Percentiles rank a stretch among this genome's conserved stretches.
Evolutionary conservation across 2,113 vertebrate species (phyloP).

Genomic region (Emydura subglobosa): DNA sequence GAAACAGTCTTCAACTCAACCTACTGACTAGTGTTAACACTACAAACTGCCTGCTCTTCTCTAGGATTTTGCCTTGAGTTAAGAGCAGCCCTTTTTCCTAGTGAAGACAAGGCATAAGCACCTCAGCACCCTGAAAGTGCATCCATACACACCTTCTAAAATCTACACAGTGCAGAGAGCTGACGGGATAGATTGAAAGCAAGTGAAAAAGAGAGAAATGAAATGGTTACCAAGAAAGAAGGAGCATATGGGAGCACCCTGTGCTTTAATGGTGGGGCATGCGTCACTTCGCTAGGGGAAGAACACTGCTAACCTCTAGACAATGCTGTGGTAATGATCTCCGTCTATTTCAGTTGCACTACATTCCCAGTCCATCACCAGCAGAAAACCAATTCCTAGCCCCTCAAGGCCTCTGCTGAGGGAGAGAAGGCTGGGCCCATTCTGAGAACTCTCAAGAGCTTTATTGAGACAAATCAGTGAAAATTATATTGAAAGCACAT

Average conservation of each 20-base stretch:
- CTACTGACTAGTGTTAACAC: not conserved
- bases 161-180: not conserved
- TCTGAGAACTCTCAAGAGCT: not conserved
- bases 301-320: not conserved
- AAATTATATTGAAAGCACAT: not conserved
- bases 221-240: not conserved
- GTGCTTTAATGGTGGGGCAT: not conserved
- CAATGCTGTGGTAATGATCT: not conserved
- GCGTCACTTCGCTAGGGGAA: not conserved
- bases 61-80: not conserved
- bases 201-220: no score
- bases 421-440: not conserved
- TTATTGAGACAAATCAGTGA: conserved; percentile 17
- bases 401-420: not conserved
- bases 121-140: not conserved
- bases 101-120: not conserved
- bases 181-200: not conserved
- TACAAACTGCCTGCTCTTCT: not conserved
- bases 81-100: not conserved
- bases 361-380: not conserved
- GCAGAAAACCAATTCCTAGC: not conserved
- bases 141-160: not conserved
- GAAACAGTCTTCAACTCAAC: not conserved
- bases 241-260: not conserved
- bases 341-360: not conserved